phyloP scores from a whole-genome alignment of 1,140 invertebrate species.

The Meloidogyne exigua region DNA sequence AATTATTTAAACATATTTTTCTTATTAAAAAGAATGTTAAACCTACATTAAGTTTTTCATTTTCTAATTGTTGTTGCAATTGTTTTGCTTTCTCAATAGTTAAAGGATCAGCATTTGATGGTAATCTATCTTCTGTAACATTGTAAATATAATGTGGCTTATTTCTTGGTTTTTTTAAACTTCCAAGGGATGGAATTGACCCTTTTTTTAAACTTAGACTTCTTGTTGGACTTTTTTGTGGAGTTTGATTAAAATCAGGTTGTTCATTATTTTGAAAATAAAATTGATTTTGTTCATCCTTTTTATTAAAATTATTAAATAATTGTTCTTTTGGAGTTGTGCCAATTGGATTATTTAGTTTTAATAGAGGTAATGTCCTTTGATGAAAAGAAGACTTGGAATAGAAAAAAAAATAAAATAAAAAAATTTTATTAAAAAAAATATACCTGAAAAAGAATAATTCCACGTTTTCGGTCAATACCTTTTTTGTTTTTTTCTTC shows the following conservation, averaged over 20 bases:
- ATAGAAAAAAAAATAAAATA: no score
- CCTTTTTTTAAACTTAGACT: not conserved
- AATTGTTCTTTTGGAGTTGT: not conserved
- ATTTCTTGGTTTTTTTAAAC: not conserved
- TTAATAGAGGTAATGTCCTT: not conserved
- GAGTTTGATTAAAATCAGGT: not conserved
- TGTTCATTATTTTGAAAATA: not conserved
- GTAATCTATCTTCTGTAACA: slow-evolving; percentile 18
- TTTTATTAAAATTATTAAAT: not conserved
- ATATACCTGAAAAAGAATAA: not conserved
- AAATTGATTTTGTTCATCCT: no score
- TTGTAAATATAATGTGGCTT: slow-evolving; percentile 25
- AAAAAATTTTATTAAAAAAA: not conserved
- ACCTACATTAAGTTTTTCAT: no score
- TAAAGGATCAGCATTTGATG: not conserved
- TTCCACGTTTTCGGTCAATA: not conserved
- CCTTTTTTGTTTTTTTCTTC: not conserved
- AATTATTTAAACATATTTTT: no score
- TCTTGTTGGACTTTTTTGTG: slow-evolving; percentile 6
- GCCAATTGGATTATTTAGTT: not conserved
- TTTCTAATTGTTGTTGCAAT: not conserved
- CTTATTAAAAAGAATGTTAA: no score
- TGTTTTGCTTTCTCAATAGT: not conserved
- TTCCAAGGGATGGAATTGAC: slow-evolving; percentile 12
- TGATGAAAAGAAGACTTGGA: not conserved